Base-by-base conservation (phyloP, 2,113 vertebrate genomes). In the Ia io region DNA sequence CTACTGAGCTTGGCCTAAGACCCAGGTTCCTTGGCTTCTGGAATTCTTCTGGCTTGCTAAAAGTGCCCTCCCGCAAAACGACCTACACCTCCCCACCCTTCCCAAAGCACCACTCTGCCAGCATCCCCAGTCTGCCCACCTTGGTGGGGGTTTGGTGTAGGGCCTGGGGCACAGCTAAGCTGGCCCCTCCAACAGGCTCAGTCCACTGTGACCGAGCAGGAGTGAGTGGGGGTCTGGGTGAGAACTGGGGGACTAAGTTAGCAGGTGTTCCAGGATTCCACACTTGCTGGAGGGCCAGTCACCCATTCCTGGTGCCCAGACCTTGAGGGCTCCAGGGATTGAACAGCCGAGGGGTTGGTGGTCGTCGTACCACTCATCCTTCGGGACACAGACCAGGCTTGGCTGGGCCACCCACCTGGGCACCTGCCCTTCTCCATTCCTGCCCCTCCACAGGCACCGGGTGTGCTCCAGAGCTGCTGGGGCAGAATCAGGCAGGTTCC, bases 401-500 rank as follows among this genome's bases (percentile, higher is more conserved):
- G 8, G 23, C 44, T 25, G n/a, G 69, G 85, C 65, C 83, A 91
- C 87, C 95, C 76, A 91, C 93, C 69, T 89, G 76, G n/a, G 47
- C 63, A 40, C 95, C 89, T 90, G 92, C 90, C 78, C 37, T 88
- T 95, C 94, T 90, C 18, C 25, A 14, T 1, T 37, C 47, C 47
- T 2, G 61, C 78, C n/a, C 76, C 83, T 86, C 86, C 80, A 42
- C 23, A 49, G 87, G 90, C 93, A 88, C 67, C 6, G 82, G 82
- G 74, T 16, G 7, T 35, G 83, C 40, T 59, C 92, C 85, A 37
- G 63, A 40, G 93, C 63, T 25, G 0, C 61, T 69, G 65, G 67
- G 89, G 88, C 88, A 92, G 95, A 94, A 90, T 93, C 67, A 6
- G 88, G 93, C 88, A 86, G 89, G 80, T 94, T 97, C 97, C 96